Base-by-base conservation (phyloP, 1,140 invertebrate genomes). In the Dinothrombium tinctorium region DNA sequence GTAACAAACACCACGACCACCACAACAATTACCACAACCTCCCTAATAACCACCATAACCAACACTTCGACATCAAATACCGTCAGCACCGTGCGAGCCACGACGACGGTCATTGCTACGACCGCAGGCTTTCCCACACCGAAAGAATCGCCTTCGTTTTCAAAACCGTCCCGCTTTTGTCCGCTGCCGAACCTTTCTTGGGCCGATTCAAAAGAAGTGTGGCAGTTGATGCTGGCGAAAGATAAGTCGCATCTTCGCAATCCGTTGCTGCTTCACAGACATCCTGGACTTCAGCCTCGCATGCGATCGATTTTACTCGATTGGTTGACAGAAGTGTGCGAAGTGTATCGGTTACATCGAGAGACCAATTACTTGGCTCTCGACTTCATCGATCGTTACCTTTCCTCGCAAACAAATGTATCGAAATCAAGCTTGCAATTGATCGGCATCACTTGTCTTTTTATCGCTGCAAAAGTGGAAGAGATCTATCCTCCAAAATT, bases 401-500 rank as follows among this genome's bases (percentile, higher is more conserved):
- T 87, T 29, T 69, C 73, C 8, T 66, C 63, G 28, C 69, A 72
- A 47, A 61, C 67, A 14, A 68, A 78, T 55, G 62, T 89, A 21
- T 69, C 73, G 23, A 87, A 84, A 59, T 70, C 73, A 49, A 72
- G 78, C 48, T 61, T 95, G 22, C 87, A 95, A 58, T 67, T 94
- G 23, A 72, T 92, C 48, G 79, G 90, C 44, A 86, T 95, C 33
- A 87, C 90, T 5, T 82, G 82, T 51, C 61, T 99, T 26, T 92
- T 96, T 56, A 77, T 98, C 48, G 89, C 90, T 19, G 74, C 89
- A 7, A 98, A 99, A 69, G 66, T 80, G 29, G 92, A 98, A 69
- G 92, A 99, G 68, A 92, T 99, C 33, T 98, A 96, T 62, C 92
- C 92, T 37, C 92, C 92, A 2, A 94, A 94, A 63, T 67, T 96